phyloP scores from a whole-genome alignment of 2,888 invertebrate species.

The Brachyptera putata region DNA sequence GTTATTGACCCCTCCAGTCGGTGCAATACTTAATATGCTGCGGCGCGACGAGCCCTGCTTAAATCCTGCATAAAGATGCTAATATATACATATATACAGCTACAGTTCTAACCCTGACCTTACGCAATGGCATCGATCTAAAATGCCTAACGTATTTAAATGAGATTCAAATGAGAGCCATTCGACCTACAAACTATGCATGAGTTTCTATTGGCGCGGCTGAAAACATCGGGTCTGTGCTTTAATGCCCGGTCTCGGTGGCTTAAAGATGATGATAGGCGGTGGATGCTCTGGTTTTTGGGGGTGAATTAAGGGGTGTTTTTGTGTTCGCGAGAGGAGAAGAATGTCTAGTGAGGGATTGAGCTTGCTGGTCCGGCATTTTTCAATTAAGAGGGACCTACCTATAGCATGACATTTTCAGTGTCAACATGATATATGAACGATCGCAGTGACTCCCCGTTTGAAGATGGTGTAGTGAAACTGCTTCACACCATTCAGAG shows the following conservation, averaged over 20 bases:
- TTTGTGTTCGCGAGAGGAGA: no score
- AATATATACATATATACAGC: constrained; percentile 7
- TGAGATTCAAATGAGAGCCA: constrained; percentile 17
- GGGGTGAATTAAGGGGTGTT: no score
- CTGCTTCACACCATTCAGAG: no score
- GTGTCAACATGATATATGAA: no score
- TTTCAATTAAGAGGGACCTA: no score
- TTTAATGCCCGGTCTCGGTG: not conserved
- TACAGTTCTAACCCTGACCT: constrained; percentile 1
- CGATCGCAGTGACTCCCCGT: no score
- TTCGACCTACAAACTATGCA: constrained; percentile 20
- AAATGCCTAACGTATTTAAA: constrained; percentile 16
- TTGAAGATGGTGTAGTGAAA: no score
- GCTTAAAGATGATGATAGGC: no score
- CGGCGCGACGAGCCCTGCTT: not conserved
- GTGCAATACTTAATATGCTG: constrained; percentile 7
- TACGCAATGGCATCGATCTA: constrained; percentile 5
- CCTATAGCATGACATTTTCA: no score
- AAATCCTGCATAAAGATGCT: constrained; percentile 9
- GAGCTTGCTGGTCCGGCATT: no score
- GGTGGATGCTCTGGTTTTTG: no score
- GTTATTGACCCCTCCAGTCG: not conserved
- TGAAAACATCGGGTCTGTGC: not conserved
- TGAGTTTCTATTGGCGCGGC: not conserved
- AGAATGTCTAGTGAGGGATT: no score